Evolutionary conservation across 2,113 vertebrate genomes (phyloP).

Genomic region (zebrafish (Danio rerio)): GRCz12tu NC_133187.1:21819501-21820000

Average conservation of each 20-base stretch:
- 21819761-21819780: slow-evolving; percentile 69
- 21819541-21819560: too few relatives aligned
- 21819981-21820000: slow-evolving; percentile 84
- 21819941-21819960: slow-evolving; percentile 83
- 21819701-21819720: slow-evolving; percentile 30
- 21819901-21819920: slow-evolving; percentile 83
- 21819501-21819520: too few relatives aligned
- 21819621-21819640: too few relatives aligned
- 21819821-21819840: slow-evolving; percentile 63
- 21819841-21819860: slow-evolving; percentile 8
- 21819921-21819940: slow-evolving; percentile 89
- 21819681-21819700: neutral
- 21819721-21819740: slow-evolving; percentile 52
- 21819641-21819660: neutral
- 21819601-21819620: too few relatives aligned
- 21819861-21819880: neutral
- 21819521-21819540: too few relatives aligned
- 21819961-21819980: slow-evolving; percentile 84
- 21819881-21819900: slow-evolving; percentile 26
- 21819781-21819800: slow-evolving; percentile 65
- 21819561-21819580: too few relatives aligned
- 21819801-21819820: slow-evolving; percentile 61
- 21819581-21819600: too few relatives aligned
- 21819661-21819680: neutral
- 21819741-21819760: slow-evolving; percentile 70